Evolutionary conservation across 2,113 vertebrate species (phyloP).

Genomic region (Sminthopsis crassicaudata): DNA sequence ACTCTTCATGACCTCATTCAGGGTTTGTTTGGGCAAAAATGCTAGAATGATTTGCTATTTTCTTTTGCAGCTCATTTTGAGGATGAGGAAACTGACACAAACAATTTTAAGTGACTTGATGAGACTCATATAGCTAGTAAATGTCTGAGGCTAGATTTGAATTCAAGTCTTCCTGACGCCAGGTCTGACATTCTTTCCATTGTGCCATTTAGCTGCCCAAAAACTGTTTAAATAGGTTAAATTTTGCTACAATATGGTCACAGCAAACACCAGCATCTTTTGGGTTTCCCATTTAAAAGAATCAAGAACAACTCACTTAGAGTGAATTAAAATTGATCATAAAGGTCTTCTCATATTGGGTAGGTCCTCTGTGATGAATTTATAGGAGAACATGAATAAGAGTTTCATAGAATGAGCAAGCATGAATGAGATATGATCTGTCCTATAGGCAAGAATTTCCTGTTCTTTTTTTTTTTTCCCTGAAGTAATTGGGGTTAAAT

Average conservation of each 20-base stretch:
- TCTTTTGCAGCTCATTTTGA: neutral
- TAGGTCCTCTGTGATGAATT: neutral
- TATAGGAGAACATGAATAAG: neutral
- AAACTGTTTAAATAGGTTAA: neutral
- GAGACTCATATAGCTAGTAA: neutral
- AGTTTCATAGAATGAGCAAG: neutral
- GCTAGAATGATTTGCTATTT: neutral
- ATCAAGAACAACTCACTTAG: neutral
- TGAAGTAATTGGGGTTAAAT: no score
- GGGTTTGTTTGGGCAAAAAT: neutral
- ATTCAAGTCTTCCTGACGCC: neutral
- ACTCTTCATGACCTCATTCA: neutral
- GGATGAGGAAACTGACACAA: neutral
- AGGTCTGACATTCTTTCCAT: neutral
- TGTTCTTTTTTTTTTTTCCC: no score
- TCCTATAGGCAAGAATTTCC: neutral
- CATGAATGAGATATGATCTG: neutral
- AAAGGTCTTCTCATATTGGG: no score
- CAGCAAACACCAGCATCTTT: neutral
- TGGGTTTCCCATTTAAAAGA: neutral
- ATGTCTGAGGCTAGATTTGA: neutral
- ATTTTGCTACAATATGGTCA: neutral
- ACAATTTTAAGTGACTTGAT: neutral
- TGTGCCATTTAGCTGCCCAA: neutral
- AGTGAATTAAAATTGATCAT: neutral